Conservation (phyloP, 2,797 vertebrate species). For the Sarcophilus harrisii region DNA sequence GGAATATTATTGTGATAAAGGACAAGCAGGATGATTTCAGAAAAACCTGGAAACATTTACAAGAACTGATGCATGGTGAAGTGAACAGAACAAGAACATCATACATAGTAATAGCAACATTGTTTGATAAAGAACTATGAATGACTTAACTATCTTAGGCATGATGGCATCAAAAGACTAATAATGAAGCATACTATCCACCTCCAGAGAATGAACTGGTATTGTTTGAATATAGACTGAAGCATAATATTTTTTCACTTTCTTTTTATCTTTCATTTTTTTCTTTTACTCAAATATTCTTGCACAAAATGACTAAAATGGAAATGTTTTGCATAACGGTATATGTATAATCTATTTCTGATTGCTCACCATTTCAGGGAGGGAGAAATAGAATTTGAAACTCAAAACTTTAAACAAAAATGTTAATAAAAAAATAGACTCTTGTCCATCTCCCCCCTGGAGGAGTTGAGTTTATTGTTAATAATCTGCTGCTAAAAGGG, state of each 20-base stretch:
- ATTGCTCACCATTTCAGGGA: neutral
- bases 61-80: neutral
- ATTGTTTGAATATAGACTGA: neutral
- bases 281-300: neutral
- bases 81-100: neutral
- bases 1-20: neutral
- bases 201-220: neutral
- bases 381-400: neutral
- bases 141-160: neutral
- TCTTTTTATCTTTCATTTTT: neutral
- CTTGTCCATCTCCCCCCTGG: constrained; percentile 65
- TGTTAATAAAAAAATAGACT: neutral
- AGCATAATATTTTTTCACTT: neutral
- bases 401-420: neutral
- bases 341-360: neutral
- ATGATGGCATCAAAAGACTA: neutral
- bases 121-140: neutral
- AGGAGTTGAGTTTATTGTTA: constrained; percentile 84
- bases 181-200: neutral
- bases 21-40: neutral
- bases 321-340: neutral
- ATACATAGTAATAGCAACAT: neutral
- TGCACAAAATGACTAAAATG: neutral
- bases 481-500: constrained; percentile 87
- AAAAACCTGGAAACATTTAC: neutral